Conservation (phyloP, 37 sponge, comb jelly and placozoan genomes). For the Eunapius fragilis region DNA sequence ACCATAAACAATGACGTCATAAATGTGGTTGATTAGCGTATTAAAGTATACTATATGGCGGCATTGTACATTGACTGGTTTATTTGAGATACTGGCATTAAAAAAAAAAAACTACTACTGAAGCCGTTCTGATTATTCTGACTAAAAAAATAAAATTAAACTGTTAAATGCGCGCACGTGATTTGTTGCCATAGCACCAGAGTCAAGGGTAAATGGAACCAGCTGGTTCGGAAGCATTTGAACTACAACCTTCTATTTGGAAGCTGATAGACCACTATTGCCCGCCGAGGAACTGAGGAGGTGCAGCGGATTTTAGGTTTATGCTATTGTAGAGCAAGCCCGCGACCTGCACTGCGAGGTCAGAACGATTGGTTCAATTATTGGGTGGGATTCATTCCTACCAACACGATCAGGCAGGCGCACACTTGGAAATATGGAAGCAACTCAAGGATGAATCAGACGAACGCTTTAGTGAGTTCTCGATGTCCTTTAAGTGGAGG, state of each 20-base stretch:
- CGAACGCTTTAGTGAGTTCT: not conserved
- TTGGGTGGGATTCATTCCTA: not conserved
- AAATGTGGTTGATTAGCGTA: too few relatives aligned
- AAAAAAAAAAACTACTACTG: too few relatives aligned
- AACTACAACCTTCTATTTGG: constrained; percentile 43
- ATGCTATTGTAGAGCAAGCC: constrained; percentile 69
- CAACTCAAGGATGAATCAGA: constrained; percentile 42
- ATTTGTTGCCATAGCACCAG: not conserved
- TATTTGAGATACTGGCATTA: too few relatives aligned
- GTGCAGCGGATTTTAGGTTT: constrained; percentile 42
- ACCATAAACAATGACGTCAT: too few relatives aligned
- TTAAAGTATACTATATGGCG: too few relatives aligned
- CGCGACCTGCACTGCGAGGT: constrained; percentile 71
- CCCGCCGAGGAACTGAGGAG: constrained; percentile 50
- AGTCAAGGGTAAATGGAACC: not conserved
- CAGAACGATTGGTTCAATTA: not conserved
- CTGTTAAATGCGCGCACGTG: too few relatives aligned
- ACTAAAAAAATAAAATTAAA: too few relatives aligned
- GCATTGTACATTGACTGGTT: too few relatives aligned
- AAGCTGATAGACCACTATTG: constrained; percentile 27
- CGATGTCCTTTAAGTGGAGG: too few relatives aligned
- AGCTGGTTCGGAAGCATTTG: constrained; percentile 33
- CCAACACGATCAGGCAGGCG: constrained; percentile 60
- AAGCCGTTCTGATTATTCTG: too few relatives aligned
- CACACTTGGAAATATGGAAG: constrained; percentile 61